Conservation (phyloP, 2,797 vertebrate genomes). For the Hydrocynus forskahlii region DNA sequence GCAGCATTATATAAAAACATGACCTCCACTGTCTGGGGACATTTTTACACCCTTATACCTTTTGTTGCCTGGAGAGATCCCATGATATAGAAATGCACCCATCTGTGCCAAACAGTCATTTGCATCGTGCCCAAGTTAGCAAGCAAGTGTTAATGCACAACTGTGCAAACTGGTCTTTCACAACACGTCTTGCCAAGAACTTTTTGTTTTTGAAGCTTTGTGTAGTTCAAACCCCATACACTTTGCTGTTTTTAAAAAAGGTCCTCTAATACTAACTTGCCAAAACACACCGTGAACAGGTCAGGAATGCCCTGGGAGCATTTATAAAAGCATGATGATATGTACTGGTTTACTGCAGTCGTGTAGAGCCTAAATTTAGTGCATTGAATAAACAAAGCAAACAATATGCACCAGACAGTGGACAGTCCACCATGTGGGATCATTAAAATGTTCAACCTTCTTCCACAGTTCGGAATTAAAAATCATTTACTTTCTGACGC, state of each 20-base stretch:
- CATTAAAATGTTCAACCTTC: no score
- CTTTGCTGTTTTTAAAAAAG: neutral
- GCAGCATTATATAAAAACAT: neutral
- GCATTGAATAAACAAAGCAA: no score
- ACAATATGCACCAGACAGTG: no score
- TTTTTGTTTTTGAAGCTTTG: neutral
- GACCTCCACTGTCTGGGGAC: slow-evolving; percentile 1
- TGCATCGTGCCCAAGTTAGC: neutral
- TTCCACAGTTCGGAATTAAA: no score
- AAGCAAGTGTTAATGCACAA: neutral
- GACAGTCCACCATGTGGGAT: no score
- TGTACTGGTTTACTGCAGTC: neutral
- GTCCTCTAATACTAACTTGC: slow-evolving; percentile 1
- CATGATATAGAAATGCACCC: neutral
- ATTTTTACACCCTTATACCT: neutral
- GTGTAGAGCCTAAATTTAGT: no score
- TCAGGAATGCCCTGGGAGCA: neutral
- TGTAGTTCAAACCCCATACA: neutral
- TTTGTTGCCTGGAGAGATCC: neutral
- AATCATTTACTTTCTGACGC: no score
- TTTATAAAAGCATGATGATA: neutral
- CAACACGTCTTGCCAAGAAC: neutral
- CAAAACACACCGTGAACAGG: neutral
- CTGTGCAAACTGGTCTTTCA: neutral
- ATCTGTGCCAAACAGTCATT: neutral